Percentiles rank a stretch among this genome's conserved stretches.
These are phyloP conservation scores for Crambe crambe DNA, from an alignment of 37 sponge, comb jelly and placozoan genomes.

Conservation along the genomic window DNA sequence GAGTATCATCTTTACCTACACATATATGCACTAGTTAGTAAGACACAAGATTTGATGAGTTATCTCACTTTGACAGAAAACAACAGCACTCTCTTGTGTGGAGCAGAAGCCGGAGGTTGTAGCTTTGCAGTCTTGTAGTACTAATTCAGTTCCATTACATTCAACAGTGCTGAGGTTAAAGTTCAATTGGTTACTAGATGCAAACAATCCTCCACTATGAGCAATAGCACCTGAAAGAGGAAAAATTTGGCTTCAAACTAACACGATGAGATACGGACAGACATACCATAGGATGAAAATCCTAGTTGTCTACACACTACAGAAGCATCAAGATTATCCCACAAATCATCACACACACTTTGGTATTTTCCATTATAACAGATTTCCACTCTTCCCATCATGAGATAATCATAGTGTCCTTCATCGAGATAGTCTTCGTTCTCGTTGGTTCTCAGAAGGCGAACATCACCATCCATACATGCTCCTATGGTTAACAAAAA, in stretches of 20 bases:
- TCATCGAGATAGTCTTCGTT: not conserved
- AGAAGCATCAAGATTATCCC: conserved; percentile 43
- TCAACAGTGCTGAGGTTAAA: not conserved
- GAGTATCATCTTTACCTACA: too few relatives aligned
- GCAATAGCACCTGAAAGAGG: conserved; percentile 2
- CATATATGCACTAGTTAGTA: too few relatives aligned
- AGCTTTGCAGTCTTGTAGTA: not conserved
- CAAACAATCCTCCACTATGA: not conserved
- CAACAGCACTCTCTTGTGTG: not conserved
- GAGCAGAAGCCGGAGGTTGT: not conserved
- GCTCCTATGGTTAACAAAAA: not conserved
- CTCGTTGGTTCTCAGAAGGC: not conserved
- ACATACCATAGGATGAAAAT: conserved; percentile 35
- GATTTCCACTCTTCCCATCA: conserved; percentile 1
- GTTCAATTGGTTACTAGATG: not conserved
- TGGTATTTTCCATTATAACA: conserved; percentile 1
- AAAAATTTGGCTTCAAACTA: not conserved
- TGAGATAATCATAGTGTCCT: not conserved
- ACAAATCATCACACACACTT: conserved; percentile 28
- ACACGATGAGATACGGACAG: not conserved
- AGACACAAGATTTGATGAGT: too few relatives aligned
- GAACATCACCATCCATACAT: conserved; percentile 23
- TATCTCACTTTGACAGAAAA: conserved; percentile 1
- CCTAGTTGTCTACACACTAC: conserved; percentile 39
- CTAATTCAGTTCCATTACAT: not conserved